Base-by-base conservation (phyloP, 2,888 invertebrate species). In the Caenorhabditis parvicauda region DNA sequence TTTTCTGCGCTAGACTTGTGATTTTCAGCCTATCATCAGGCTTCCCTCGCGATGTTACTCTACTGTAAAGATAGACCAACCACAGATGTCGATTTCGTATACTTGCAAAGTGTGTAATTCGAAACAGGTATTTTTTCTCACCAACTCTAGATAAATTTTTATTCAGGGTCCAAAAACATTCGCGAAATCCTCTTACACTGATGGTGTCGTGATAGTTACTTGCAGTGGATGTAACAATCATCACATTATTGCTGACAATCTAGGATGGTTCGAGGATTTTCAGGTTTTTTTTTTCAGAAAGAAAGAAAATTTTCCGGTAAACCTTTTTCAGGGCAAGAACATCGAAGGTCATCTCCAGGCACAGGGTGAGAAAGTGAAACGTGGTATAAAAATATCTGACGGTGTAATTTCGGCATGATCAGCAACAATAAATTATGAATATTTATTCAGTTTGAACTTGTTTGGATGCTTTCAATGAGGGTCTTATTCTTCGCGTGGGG, bases 231-330 rank as follows among this genome's bases (percentile, higher is more conserved):
- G 95, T 81, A 83, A 87, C 43, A 93, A 90, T 81, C 88, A 90
- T 82, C 96, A 96, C 83, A 85, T 96, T 24, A 94, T 96, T 68
- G 95, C 95, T 0, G 95, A 96, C 81, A 93, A 96, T 83, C 85
- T 96, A 1, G 90, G 90, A 65, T 96, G 95, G 95, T 96, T 95
- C 81, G 85, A 87, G 0, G 89, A 91, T 79, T 64, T 72, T 21
- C 59, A 72, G 45, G 67, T 67, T 14, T 27, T 56, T 27, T 41
- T 6, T 25, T 42, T 41, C 22, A n/a, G 43, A 45, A 52, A 53
- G 21, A n/a, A 4, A n/a, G 22, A 32, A 25, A 43, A 2, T 38
- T 12, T 32, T 14, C 14, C n/a, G 24, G 9, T 9, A 25, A 3
- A 14, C 21, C 38, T 19, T 48, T 84, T 89, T 78, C 73, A 84